Percentiles rank a stretch among this genome's conserved stretches.
Evolutionary conservation across 2,888 invertebrate genomes (phyloP).

Genomic region (Clunio marinus): DNA sequence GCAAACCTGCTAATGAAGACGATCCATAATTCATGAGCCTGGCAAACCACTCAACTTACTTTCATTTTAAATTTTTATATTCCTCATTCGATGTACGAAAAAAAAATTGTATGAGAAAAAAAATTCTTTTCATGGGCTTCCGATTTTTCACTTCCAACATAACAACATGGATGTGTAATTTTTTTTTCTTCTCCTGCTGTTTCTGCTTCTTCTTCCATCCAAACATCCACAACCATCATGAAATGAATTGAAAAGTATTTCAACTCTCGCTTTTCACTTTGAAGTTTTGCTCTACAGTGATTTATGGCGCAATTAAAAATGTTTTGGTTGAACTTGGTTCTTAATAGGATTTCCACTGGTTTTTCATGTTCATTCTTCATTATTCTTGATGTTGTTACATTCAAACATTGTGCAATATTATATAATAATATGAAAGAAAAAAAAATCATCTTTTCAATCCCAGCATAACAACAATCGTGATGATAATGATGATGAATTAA

Average conservation of each 20-base stretch:
- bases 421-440: too few species aligned
- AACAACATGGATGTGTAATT: too few species aligned
- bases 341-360: slow-evolving; percentile 23
- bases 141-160: too few species aligned
- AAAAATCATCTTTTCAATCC: neutral
- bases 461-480: neutral
- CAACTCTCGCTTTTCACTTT: slow-evolving; percentile 19
- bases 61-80: neutral
- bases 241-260: slow-evolving; percentile 10
- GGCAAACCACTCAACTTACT: neutral
- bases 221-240: neutral
- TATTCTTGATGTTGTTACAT: neutral
- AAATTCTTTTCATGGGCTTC: too few species aligned
- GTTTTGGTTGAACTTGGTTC: slow-evolving; percentile 32
- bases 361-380: neutral
- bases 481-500: slow-evolving; percentile 21
- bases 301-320: slow-evolving; percentile 31
- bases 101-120: too few species aligned
- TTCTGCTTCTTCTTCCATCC: neutral
- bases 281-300: slow-evolving; percentile 20
- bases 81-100: neutral
- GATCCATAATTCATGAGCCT: neutral
- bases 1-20: neutral
- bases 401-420: neutral
- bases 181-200: too few species aligned